Evolutionary conservation across 1,140 invertebrate species (phyloP), one percentile per base, ranked within the genome.

Genomic region (Cydia pomonella): DNA sequence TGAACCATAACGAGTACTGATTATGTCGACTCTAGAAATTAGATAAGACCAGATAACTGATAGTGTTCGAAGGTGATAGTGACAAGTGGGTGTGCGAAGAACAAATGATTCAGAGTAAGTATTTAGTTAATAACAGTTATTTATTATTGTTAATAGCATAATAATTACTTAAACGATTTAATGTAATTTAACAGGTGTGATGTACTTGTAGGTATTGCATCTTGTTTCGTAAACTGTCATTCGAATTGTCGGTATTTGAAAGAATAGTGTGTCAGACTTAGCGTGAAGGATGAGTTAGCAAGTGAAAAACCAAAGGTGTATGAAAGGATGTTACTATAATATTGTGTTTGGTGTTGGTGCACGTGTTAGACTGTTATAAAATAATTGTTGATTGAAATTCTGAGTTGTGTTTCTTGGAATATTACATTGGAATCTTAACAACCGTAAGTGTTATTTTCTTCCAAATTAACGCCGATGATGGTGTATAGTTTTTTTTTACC

Each of bases 21-120:
- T 59, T 59, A 33, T 29, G 13, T 29, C 64, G 27, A 69, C 9
- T 66, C 64, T 38, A 69, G 18, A n/a, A 69, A 33, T 69, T 3
- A 69, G 64, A 69, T 69, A 69, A 38, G 1, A 33, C 16, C 16
- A 38, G 64, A 69, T 69, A 69, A 33, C 27, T 3, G 64, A 69
- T 33, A 41, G 64, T 69, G 23, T 29, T n/a, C 23, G 13, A n/a
- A 69, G 64, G 64, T 41, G 64, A 33, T 41, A 69, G 2, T 4
- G 18, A 33, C 3, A 69, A 18, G 29, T 69, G 64, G 64, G 29
- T 69, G 64, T 69, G 64, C 29, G 10, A 4, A 69, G 16, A 23
- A 59, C 53, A 59, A 59, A 59, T 59, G 53, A 59, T 59, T 59
- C 53, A 50, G 1, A 12, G 50, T 53, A 53, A 53, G 50, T 21